These are phyloP conservation scores for Schizaphis graminum DNA, from an alignment of 2,888 invertebrate genomes.

Conservation along the genomic window DNA sequence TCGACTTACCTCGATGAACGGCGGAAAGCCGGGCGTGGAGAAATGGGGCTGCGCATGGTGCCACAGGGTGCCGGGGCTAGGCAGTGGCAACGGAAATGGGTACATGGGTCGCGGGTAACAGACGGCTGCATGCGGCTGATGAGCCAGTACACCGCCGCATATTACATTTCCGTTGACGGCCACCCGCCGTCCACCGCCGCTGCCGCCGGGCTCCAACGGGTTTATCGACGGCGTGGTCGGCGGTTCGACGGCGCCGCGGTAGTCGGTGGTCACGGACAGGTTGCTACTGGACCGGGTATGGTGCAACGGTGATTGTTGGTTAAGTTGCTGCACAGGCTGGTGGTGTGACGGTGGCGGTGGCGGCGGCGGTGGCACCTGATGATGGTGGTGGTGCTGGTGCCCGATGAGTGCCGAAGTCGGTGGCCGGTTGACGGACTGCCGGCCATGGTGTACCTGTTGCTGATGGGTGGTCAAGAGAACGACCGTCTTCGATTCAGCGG, in stretches of 20 bases:
- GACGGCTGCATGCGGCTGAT: background rate
- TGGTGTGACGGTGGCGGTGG: background rate
- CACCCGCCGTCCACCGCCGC: background rate
- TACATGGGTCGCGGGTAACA: conserved; percentile 36
- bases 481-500: background rate
- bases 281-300: background rate
- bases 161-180: background rate
- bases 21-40: background rate
- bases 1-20: conserved; percentile 49
- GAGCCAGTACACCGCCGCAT: background rate
- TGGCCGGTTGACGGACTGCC: background rate
- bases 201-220: background rate
- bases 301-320: background rate
- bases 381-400: conserved; percentile 19
- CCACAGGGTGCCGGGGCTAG: conserved; percentile 9
- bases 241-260: background rate
- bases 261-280: background rate
- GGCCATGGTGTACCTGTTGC: background rate
- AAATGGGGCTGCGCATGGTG: conserved; percentile 35
- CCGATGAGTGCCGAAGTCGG: background rate
- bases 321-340: background rate
- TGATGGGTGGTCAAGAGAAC: background rate
- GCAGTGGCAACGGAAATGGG: conserved; percentile 38
- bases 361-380: background rate
- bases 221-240: background rate